Evolutionary conservation across 2,113 vertebrate genomes (phyloP), one percentile per base, ranked within the genome.

Genomic region (Cichladusa arquata): DNA sequence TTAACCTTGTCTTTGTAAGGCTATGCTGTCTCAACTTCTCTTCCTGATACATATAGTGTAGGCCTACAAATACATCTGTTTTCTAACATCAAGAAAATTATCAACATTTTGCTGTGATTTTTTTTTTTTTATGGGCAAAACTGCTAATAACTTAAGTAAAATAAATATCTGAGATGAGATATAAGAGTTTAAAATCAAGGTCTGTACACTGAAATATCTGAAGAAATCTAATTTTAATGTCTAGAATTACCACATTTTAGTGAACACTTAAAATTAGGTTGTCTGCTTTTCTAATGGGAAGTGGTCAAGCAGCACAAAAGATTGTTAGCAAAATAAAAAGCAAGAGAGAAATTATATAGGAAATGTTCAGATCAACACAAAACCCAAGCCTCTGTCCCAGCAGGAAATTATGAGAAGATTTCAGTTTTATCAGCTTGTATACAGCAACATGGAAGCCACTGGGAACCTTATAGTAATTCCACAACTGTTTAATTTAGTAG

Each of bases 401-500:
- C 26, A 90, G 88, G 45, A 61, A 14, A 19, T 69, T 89, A 65
- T 57, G 38, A 79, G 86, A 81, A 65, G 26, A 61, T 24, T 94
- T 88, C 33, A 28, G 26, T 81, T 86, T 94, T 88, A 72, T 76
- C 89, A 80, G 33, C 19, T 80, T 82, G 29, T 77, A 42, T 61
- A 36, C 15, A 77, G 60, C 29, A 90, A 70, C 50, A 38, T 34
- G 42, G 71, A 93, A 92, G 20, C 50, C 54, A 38, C 58, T 66
- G 81, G 81, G 71, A 95, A 76, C 26, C 38, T 80, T 79, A 42
- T 6, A 90, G 66, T 38, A 82, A 69, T 91, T 85, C 74, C 50
- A 73, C 50, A 88, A 88, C 50, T 92, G 53, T 53, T 95, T 91
- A 72, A 87, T 91, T 95, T 89, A 85, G 78, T 31, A 92, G 54